These are phyloP conservation scores for Acrocera orbiculus DNA, from an alignment of 2,888 invertebrate genomes.

Conservation along the genomic window DNA sequence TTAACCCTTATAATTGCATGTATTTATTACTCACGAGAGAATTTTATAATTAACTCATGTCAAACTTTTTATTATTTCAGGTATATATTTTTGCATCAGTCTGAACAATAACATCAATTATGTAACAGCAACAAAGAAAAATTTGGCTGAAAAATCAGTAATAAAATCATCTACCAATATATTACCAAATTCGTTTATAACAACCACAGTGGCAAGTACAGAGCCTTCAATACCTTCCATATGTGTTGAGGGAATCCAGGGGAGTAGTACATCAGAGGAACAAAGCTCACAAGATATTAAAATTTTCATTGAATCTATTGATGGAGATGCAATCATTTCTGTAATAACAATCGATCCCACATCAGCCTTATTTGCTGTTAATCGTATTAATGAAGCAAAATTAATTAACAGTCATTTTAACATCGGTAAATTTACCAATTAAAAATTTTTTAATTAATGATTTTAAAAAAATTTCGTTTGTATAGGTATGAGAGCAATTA, in stretches of 20 bases:
- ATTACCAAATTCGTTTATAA: too few relatives aligned
- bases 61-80: too few relatives aligned
- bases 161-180: too few relatives aligned
- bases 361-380: conserved; percentile 26
- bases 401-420: conserved; percentile 25
- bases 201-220: conserved; percentile 10
- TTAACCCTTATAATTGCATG: too few relatives aligned
- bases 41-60: too few relatives aligned
- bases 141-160: too few relatives aligned
- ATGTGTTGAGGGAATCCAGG: conserved; percentile 24
- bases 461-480: not conserved
- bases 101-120: too few relatives aligned
- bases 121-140: too few relatives aligned
- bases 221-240: conserved; percentile 19
- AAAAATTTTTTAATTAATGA: not conserved
- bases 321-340: conserved; percentile 27
- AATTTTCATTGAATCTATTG: conserved; percentile 23
- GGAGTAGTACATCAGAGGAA: conserved; percentile 4
- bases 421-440: conserved; percentile 18
- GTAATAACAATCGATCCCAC: conserved; percentile 25
- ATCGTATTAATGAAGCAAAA: conserved; percentile 28
- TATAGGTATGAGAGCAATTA: conserved; percentile 25
- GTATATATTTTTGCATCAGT: too few relatives aligned
- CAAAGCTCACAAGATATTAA: conserved; percentile 11
- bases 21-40: too few relatives aligned